Evolutionary conservation across 2,888 invertebrate genomes (phyloP), one percentile per base, ranked within the genome.

Genomic region (Acutogordius australiensis): DNA sequence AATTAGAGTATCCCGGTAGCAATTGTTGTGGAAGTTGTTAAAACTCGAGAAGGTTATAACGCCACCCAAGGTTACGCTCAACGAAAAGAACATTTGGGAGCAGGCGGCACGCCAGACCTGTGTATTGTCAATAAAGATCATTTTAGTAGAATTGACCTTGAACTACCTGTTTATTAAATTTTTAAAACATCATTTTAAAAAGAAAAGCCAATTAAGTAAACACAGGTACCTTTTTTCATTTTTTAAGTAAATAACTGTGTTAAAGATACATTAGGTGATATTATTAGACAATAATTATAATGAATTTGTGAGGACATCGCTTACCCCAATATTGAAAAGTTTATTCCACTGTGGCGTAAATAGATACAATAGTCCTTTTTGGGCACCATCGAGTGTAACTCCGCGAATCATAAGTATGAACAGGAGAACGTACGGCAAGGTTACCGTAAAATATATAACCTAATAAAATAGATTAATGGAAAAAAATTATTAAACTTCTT

Each of bases 51-150:
- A 82, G 60, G 82, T 82, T 4, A 82, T 79, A 60, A 83, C 73
- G 0, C 81, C 81, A 57, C 83, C 77, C 60, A 81, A 75, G 0
- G 81, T 81, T n/a, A 83, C 78, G 51, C 81, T 80, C 62, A 82
- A 79, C 0, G 83, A 82, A 71, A 82, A 83, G 70, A 82, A 82
- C 65, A 82, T 80, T 76, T 83, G 83, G 1, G 81, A 81, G 0
- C 81, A 82, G 1, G 83, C 82, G 64, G 81, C 80, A 1, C 79
- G 80, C 83, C 83, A 84, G n/a, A 84, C 81, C 64, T 76, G 61
- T 37, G 8, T 37, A n/a, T n/a, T n/a, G n/a, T n/a, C n/a, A n/a
- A n/a, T n/a, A n/a, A n/a, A n/a, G n/a, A n/a, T n/a, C n/a, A n/a
- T n/a, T n/a, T n/a, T n/a, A n/a, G n/a, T n/a, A n/a, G n/a, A n/a